Conservation (phyloP, 1,140 invertebrate species). For the Pogonognathellus flavescens region DNA sequence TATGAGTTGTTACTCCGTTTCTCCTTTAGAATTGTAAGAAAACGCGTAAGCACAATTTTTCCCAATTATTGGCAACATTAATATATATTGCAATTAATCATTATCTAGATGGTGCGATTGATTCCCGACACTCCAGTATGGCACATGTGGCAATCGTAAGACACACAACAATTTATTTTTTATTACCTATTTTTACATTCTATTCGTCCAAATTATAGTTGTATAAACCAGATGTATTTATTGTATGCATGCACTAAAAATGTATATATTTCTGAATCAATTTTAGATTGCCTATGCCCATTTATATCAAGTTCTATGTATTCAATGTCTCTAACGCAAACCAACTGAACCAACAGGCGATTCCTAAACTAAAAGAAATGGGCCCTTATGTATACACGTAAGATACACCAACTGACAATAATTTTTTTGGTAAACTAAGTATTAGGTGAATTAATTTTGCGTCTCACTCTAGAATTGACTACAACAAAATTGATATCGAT, state of each 20-base stretch:
- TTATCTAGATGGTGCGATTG: neutral
- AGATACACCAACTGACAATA: too few relatives aligned
- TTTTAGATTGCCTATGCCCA: slow-evolving; percentile 19
- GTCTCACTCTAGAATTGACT: neutral
- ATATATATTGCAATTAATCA: neutral
- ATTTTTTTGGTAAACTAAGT: too few relatives aligned
- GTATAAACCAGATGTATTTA: too few relatives aligned
- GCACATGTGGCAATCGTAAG: slow-evolving; percentile 25
- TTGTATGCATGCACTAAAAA: too few relatives aligned
- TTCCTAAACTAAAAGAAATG: slow-evolving; percentile 72
- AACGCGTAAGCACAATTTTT: neutral
- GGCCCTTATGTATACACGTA: slow-evolving; percentile 74
- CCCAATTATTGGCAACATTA: neutral
- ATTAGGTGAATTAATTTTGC: neutral
- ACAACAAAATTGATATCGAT: slow-evolving; percentile 47
- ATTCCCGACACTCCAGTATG: slow-evolving; percentile 3
- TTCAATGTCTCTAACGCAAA: slow-evolving; percentile 88
- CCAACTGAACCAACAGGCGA: slow-evolving; percentile 79
- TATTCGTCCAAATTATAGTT: too few relatives aligned
- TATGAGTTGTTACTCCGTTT: neutral
- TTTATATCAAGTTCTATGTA: slow-evolving; percentile 73
- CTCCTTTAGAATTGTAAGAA: neutral
- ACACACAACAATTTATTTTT: neutral
- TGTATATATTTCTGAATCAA: neutral
- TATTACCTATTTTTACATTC: neutral